Evolutionary conservation across 2,888 invertebrate species (phyloP), one percentile per base, ranked within the genome.

Genomic region (Drosophila bunnanda): DNA sequence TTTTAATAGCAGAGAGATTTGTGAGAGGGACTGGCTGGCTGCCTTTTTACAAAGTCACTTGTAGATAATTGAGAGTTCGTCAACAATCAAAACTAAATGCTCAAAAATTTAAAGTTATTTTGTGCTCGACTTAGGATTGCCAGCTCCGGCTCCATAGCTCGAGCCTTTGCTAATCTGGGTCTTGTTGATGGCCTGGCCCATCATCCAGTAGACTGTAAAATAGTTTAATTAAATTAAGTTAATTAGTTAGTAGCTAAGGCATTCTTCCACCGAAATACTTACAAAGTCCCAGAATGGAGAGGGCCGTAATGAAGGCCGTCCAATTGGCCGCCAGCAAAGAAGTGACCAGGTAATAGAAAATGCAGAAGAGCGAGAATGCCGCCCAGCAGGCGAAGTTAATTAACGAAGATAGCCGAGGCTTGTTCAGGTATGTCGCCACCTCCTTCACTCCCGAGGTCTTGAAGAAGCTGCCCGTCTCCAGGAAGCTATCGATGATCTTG

Each of bases 111-210:
- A 48, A 50, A 68, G 34, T 76, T 88, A 83, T 65, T 82, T 90
- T 89, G 88, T 78, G 78, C 78, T 75, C 20, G 68, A 3, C 65
- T 77, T 77, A 71, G 82, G 76, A 66, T 15, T 6, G 32, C 50
- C 50, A 15, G 62, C 61, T 57, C 82, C 84, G 5, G 91, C 93
- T 75, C 97, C 97, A 90, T 97, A 97, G 8, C 95, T 95, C 32
- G 97, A 97, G 41, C 95, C 96, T 92, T 96, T 96, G 90, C 96
- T 96, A 82, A 97, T 97, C 92, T 97, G 95, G 2, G 97, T 96
- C 95, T 96, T 95, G 57, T 96, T 96, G 85, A 97, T 96, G 50
- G 96, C 95, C 91, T 96, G 96, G 88, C 96, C 95, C 92, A 97
- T 94, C 30, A 96, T 93, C 78, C 95, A 92, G 92, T 95, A 96